Evolutionary conservation across 1,140 invertebrate species (phyloP).

Genomic region (Trypoxylus dichotomus): DNA sequence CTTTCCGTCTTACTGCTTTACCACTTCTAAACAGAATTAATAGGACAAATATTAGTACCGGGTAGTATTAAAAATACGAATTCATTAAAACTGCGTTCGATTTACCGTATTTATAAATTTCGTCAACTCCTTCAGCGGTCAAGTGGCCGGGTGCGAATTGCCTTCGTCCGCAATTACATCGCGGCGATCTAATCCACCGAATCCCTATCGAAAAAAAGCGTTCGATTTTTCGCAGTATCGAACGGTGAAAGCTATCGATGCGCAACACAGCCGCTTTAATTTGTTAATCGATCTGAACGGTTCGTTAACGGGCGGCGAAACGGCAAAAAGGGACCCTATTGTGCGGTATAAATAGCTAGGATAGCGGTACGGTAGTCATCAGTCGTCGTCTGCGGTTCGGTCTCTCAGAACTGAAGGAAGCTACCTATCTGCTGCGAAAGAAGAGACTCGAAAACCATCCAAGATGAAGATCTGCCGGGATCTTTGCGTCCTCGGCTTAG

Average conservation of each 20-base stretch:
- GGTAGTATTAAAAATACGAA: no score
- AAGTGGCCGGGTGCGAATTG: not conserved
- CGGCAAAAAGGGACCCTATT: not conserved
- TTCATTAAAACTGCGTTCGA: not conserved
- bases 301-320: not conserved
- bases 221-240: not conserved
- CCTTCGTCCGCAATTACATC: not conserved
- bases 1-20: no score
- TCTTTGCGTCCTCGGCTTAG: not conserved
- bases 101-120: not conserved
- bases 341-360: not conserved
- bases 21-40: no score
- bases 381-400: not conserved
- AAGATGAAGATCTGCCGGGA: not conserved
- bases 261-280: not conserved
- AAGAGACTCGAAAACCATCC: not conserved
- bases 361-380: not conserved
- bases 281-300: slow-evolving; percentile 2
- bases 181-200: not conserved
- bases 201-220: not conserved
- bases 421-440: not conserved
- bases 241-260: not conserved
- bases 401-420: not conserved
- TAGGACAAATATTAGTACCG: no score
- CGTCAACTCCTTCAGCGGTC: not conserved